Percentiles rank a stretch among this genome's conserved stretches.
phyloP scores from a whole-genome alignment of 1,140 invertebrate genomes.

The Zophobas atratus region DNA sequence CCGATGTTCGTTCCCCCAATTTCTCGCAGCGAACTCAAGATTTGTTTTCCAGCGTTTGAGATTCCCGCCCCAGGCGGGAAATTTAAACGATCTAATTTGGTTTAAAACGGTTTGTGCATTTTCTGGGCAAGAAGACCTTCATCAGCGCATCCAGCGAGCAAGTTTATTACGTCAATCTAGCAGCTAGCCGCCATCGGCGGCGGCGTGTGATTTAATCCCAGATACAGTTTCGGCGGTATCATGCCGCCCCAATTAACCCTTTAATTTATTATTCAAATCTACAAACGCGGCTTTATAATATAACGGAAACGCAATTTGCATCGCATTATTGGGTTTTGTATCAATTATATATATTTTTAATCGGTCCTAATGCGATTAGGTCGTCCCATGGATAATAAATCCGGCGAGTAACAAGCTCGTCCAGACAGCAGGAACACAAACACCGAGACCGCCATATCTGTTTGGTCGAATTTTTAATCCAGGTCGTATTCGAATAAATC shows the following conservation, averaged over 20 bases:
- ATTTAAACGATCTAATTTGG: too few species aligned
- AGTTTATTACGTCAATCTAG: slow-evolving; percentile 8
- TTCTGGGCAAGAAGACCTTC: too few species aligned
- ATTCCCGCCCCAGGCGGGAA: too few species aligned
- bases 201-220: slow-evolving; percentile 37
- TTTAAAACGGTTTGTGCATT: too few species aligned
- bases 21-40: too few species aligned
- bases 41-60: too few species aligned
- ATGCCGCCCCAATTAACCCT: slow-evolving; percentile 43
- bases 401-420: not conserved
- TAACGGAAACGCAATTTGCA: slow-evolving; percentile 44
- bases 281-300: slow-evolving; percentile 46
- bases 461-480: slow-evolving; percentile 39
- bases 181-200: slow-evolving; percentile 15
- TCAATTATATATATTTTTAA: slow-evolving; percentile 48
- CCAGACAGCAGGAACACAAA: slow-evolving; percentile 23
- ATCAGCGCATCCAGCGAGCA: not conserved
- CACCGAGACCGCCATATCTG: slow-evolving; percentile 9
- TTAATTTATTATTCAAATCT: slow-evolving; percentile 49
- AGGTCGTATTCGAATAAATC: slow-evolving; percentile 38
- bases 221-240: slow-evolving; percentile 39
- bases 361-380: slow-evolving; percentile 44
- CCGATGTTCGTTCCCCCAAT: too few species aligned
- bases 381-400: slow-evolving; percentile 27
- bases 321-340: slow-evolving; percentile 47